These are phyloP conservation scores for Fundulus diaphanus DNA, from an alignment of 2,797 vertebrate species.

Conservation along the genomic window DNA sequence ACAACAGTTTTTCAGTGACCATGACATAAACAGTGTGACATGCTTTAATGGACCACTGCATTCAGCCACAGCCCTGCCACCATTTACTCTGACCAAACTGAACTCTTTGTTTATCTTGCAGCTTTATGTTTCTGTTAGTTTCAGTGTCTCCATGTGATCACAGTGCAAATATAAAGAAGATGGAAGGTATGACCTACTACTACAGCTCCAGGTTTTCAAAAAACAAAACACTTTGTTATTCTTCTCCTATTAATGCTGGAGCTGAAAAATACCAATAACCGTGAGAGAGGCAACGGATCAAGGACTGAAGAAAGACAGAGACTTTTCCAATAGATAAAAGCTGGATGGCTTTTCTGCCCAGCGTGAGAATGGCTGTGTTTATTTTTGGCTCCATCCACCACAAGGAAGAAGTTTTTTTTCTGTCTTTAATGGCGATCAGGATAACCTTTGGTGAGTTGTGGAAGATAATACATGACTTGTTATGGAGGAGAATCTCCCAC, in stretches of 20 bases:
- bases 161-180: not conserved
- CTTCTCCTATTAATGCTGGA: not conserved
- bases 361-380: not conserved
- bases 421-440: not conserved
- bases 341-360: not conserved
- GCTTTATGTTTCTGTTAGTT: conserved; percentile 2
- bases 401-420: not conserved
- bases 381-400: too few species aligned
- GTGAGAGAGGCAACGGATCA: not conserved
- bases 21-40: not conserved
- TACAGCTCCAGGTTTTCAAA: not conserved
- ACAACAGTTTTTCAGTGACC: not conserved
- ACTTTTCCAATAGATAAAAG: not conserved
- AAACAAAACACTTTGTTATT: not conserved
- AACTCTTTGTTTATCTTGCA: not conserved
- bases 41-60: not conserved
- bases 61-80: not conserved
- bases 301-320: not conserved
- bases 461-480: not conserved
- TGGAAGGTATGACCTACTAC: not conserved
- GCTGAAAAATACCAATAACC: not conserved
- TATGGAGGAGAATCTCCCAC: not conserved
- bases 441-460: not conserved
- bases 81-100: not conserved
- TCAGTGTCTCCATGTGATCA: not conserved